Percentiles rank a stretch among this genome's conserved stretches.
Evolutionary conservation across 2,113 vertebrate species (phyloP).

Genomic region (Corythornis vintsioides): DNA sequence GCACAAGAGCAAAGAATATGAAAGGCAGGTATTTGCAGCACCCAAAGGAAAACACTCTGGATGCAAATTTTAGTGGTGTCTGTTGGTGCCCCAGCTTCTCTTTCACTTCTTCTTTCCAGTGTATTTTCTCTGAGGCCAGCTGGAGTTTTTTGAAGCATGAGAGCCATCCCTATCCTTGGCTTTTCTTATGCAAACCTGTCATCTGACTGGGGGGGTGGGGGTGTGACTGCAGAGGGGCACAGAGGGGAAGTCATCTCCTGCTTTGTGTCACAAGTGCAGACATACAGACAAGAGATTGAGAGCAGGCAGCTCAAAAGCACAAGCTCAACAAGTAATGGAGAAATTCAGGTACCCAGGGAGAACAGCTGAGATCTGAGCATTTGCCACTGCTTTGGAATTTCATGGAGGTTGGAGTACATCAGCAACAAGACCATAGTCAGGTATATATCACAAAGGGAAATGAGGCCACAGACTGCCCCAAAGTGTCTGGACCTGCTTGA

Average conservation of each 20-base stretch:
- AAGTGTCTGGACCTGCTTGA: neutral
- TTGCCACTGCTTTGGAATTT: neutral
- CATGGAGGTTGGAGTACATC: accelerated
- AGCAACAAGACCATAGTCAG: neutral
- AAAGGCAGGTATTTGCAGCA: neutral
- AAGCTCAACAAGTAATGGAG: neutral
- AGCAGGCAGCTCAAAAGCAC: accelerated
- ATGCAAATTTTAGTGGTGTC: accelerated
- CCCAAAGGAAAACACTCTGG: neutral
- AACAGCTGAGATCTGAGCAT: neutral
- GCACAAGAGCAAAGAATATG: accelerated
- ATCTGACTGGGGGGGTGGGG: neutral
- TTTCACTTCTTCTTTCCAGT: conserved; percentile 29
- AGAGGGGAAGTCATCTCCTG: neutral
- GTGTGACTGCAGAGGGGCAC: neutral
- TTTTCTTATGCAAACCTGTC: neutral
- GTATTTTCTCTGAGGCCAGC: neutral
- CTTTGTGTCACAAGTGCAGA: neutral
- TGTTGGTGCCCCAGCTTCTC: neutral
- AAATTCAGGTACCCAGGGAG: neutral
- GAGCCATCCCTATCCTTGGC: too few species aligned
- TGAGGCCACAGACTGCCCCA: neutral
- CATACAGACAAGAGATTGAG: neutral
- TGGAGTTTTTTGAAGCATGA: neutral
- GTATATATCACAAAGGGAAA: accelerated